Evolutionary conservation across 2,888 invertebrate genomes (phyloP), one percentile per base, ranked within the genome.

Genomic region (Crocallis elinguaria): DNA sequence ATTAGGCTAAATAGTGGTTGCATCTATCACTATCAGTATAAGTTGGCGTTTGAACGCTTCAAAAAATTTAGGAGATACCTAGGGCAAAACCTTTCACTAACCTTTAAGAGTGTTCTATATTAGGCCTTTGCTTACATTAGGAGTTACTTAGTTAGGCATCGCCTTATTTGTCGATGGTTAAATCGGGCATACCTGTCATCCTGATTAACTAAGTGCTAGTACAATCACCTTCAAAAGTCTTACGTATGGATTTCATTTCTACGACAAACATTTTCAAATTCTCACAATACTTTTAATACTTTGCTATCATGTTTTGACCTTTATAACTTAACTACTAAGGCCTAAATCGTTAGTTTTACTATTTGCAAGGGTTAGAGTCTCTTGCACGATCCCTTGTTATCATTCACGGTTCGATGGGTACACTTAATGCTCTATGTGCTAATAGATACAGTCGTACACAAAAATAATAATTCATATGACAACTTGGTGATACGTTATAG

Each of bases 361-460:
- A 23, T 27, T 39, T 45, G n/a, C n/a, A n/a, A 45, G 48, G 41
- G 37, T 49, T 45, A 65, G 62, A 67, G 62, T 63, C 50, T 54
- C 55, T 57, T 52, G 60, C 63, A 60, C 60, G 65, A 36, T 52
- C 67, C 67, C 72, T 71, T 64, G 69, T 73, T 81, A 80, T 81
- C 80, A 75, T 69, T 75, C 73, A 79, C 75, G 75, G 67, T 77
- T 73, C 68, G 68, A 71, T 69, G 61, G 62, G 48, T 63, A 42
- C 59, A 41, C 60, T 72, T 71, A 70, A 73, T 74, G 66, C 67
- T 37, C 36, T 52, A 50, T 49, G 54, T 29, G 29, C 29, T 29
- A 29, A 29, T 29, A 29, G 66, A 64, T 70, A 73, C 63, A 49
- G 57, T 16, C 46, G 38, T 9, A 38, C 9, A 53, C 43, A 48